Evolutionary conservation across 2,888 invertebrate genomes (phyloP), one percentile per base, ranked within the genome.

Genomic region (Xiphydria camelus): DNA sequence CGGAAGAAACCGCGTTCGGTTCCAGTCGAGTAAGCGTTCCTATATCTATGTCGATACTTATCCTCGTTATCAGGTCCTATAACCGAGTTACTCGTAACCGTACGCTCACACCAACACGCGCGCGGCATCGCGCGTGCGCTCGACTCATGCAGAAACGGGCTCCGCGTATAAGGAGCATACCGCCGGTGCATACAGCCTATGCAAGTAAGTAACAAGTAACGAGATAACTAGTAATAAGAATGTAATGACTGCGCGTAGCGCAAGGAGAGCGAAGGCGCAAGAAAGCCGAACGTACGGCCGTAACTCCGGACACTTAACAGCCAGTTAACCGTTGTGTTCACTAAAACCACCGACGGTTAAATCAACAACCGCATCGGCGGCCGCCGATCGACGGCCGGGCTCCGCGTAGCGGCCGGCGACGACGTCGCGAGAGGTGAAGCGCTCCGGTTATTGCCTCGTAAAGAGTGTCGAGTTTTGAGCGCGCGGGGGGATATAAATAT

Each of bases 141-240:
- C n/a, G n/a, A n/a, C n/a, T n/a, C n/a, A n/a, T n/a, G n/a, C n/a
- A n/a, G n/a, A n/a, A n/a, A n/a, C n/a, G n/a, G n/a, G n/a, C n/a
- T n/a, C n/a, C n/a, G n/a, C n/a, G n/a, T n/a, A n/a, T n/a, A n/a
- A n/a, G 15, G 29, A 29, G 29, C 14, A 29, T 14, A 14, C 14
- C 29, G 29, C 29, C 15, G n/a, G n/a, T n/a, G n/a, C n/a, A n/a
- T n/a, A n/a, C n/a, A n/a, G n/a, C n/a, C n/a, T n/a, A n/a, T n/a
- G n/a, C 29, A 10, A 26, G 26, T 26, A 29, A 53, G 57, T 59
- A 52, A 50, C 60, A 51, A 50, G 59, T 59, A 62, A 62, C 61
- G 56, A 66, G 62, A 64, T 66, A 66, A 64, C 64, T 61, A 60
- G 63, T 60, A 63, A 64, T 64, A 62, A 64, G 59, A 53, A 66